Percentiles rank a stretch among this genome's conserved stretches.
Conservation (phyloP, 1,140 invertebrate genomes). For the Teleopsis dalmanni region DNA sequence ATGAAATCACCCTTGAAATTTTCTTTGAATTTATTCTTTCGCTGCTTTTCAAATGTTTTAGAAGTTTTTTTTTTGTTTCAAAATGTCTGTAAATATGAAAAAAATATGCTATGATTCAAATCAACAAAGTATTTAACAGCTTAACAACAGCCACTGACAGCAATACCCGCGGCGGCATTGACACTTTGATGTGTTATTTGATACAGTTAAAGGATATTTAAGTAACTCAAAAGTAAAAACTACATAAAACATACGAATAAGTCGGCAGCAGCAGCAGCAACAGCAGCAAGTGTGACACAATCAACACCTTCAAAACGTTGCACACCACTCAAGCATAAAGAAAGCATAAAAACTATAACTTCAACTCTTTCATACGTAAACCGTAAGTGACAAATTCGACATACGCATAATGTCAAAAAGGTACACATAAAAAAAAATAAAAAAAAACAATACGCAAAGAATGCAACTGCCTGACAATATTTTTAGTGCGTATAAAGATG, state of each 20-base stretch:
- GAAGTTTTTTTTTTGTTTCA: neutral
- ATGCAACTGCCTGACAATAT: too few species aligned
- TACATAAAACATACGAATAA: too few species aligned
- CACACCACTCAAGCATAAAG: too few species aligned
- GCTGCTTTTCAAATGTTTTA: neutral
- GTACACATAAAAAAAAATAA: too few species aligned
- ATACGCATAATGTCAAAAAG: too few species aligned
- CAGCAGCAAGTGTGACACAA: neutral
- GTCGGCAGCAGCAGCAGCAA: neutral
- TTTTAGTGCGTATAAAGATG: too few species aligned
- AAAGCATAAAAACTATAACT: too few species aligned
- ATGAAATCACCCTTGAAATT: neutral
- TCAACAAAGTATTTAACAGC: constrained; percentile 10
- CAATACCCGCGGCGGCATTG: constrained; percentile 1
- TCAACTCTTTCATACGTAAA: too few species aligned
- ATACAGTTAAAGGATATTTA: constrained; percentile 8
- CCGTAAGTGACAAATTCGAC: too few species aligned
- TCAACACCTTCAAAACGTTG: too few species aligned
- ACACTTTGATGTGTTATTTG: constrained; percentile 8
- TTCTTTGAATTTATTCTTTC: neutral
- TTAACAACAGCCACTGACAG: neutral
- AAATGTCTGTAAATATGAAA: neutral
- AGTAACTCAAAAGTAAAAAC: neutral
- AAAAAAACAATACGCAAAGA: too few species aligned
- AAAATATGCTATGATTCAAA: neutral